Percentiles rank a stretch among this genome's conserved stretches.
These are phyloP conservation scores for Periophthalmus modestus DNA, from an alignment of 2,113 vertebrate species.

Conservation along the genomic window DNA sequence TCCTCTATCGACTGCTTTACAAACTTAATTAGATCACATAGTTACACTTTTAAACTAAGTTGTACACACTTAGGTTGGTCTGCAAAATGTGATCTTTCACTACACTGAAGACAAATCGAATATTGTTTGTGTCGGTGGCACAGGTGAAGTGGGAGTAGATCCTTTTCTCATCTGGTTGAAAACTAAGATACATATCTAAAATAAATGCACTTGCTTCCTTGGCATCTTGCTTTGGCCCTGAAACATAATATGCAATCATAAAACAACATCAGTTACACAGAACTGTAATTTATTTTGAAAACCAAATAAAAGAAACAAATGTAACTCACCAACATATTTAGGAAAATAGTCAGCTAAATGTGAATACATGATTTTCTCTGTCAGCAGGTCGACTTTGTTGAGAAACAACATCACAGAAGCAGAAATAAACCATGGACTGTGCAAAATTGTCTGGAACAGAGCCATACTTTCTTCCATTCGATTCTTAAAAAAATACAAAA, in stretches of 20 bases:
- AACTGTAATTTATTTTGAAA: background rate
- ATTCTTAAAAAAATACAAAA: constrained; percentile 71
- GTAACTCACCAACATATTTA: constrained; percentile 77
- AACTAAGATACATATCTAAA: constrained; percentile 84
- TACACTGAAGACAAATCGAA: constrained; percentile 73
- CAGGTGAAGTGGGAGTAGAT: constrained; percentile 85
- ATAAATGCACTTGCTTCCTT: constrained; percentile 83
- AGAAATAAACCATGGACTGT: constrained; percentile 85
- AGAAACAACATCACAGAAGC: constrained; percentile 89
- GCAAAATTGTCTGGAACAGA: constrained; percentile 88
- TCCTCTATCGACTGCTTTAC: constrained; percentile 29
- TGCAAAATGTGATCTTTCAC: constrained; percentile 82
- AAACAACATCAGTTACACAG: background rate
- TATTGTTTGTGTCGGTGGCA: constrained; percentile 79
- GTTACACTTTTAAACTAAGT: constrained; percentile 72
- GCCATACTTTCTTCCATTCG: constrained; percentile 91
- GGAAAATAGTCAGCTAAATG: constrained; percentile 90
- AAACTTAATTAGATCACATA: constrained; percentile 22
- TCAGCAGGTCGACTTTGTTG: constrained; percentile 88
- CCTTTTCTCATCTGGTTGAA: constrained; percentile 83
- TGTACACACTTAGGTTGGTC: constrained; percentile 81
- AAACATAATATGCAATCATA: constrained; percentile 17
- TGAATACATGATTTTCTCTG: constrained; percentile 89
- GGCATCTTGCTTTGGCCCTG: constrained; percentile 83
- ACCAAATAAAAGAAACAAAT: background rate